Base-by-base conservation (phyloP, 2,113 vertebrate species). In the Hyaena hyaena region DNA sequence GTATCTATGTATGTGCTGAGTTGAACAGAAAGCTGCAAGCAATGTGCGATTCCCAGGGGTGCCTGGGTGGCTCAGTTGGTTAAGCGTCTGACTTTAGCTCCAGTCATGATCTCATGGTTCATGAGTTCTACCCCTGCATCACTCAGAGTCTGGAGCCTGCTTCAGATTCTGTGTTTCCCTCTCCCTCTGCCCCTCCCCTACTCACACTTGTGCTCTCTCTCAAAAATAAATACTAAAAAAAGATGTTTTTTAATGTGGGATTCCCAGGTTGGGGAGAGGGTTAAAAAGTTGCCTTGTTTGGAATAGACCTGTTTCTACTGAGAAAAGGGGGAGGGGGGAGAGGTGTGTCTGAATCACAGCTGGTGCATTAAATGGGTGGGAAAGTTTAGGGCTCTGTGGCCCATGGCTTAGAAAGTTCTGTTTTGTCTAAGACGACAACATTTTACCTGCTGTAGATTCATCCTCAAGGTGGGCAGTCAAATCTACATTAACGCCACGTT, bases 361-460 rank as follows among this genome's bases (percentile, higher is more conserved):
- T 96, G 80, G 90, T 39, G 3, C n/a, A 15, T 23, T 65, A 94
- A 96, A 94, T 94, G 83, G 84, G 68, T 94, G 85, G 83, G 79
- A 63, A 96, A 90, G 69, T 85, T 74, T 68, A 4, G 43, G 63
- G 63, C 45, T 53, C 80, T 61, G 43, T 16, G 45, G 73, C 61
- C 74, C 68, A 23, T 26, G 10, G 50, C 23, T 45, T 43, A 35
- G 61, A 55, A 35, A 58, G n/a, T 28, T 87, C 17, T 89, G 28
- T 95, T 88, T 84, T 93, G 88, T 96, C 69, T 84, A 69, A 55
- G 65, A 69, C 35, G 91, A 76, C 66, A 35, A 76, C 66, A 33
- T 31, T 68, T 16, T 23, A 26, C 55, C 50, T 85, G 33, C 28
- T 77, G 85, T 35, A 23, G 74, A 61, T 61, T 68, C 66, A n/a